These are phyloP conservation scores for Pyrocephalus nanus DNA, from an alignment of 2,797 vertebrate species.

Conservation along the genomic window DNA sequence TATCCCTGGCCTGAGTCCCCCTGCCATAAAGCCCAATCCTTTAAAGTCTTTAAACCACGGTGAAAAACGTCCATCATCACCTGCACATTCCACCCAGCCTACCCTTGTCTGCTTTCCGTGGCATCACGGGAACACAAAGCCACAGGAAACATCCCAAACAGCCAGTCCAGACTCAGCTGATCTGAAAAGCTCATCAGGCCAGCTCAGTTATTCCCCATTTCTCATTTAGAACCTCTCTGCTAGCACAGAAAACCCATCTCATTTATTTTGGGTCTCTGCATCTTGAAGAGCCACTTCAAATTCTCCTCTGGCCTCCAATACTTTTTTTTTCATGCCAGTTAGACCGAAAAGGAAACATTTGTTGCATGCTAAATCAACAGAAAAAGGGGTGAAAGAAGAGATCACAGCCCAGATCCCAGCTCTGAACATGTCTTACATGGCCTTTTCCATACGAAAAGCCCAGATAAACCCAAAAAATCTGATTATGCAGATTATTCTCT, in stretches of 20 bases:
- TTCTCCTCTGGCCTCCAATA: background rate
- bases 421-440: background rate
- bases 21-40: background rate
- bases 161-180: background rate
- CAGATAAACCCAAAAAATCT: constrained; percentile 10
- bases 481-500: constrained; percentile 20
- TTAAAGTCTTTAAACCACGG: background rate
- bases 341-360: background rate
- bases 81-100: background rate
- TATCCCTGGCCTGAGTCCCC: background rate
- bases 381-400: background rate
- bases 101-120: background rate
- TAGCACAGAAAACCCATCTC: background rate
- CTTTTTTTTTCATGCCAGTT: background rate
- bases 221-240: background rate
- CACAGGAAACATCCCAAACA: background rate
- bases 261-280: background rate
- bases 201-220: background rate
- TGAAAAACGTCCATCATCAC: background rate
- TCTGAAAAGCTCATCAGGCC: background rate
- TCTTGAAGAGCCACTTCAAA: background rate
- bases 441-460: background rate
- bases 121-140: background rate
- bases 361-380: background rate
- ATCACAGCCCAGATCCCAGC: background rate